Conservation (phyloP, 2,888 invertebrate genomes). For the Phyto melanocephala region DNA sequence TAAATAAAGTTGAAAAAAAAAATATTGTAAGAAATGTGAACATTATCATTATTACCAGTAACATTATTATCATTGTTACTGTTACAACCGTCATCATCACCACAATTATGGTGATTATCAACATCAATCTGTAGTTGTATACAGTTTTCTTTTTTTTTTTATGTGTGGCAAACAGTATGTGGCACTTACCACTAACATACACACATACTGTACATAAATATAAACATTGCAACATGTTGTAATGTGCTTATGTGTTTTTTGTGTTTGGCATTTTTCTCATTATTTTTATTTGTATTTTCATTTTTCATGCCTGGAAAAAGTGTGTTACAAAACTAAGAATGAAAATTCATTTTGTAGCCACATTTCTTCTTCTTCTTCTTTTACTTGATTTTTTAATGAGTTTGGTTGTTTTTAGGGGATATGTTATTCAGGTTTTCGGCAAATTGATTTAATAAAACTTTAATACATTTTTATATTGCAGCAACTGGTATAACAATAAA, state of each 20-base stretch:
- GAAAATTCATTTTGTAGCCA: constrained; percentile 30
- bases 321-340: constrained; percentile 50
- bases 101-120: constrained; percentile 54
- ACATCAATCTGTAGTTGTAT: constrained; percentile 49
- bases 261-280: constrained; percentile 65
- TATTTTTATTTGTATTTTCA: constrained; percentile 51
- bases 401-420: neutral
- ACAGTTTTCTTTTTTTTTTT: constrained; percentile 12
- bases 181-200: constrained; percentile 2
- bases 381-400: neutral
- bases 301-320: constrained; percentile 40
- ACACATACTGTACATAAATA: too few species aligned
- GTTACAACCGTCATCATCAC: constrained; percentile 50
- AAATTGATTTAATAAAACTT: too few species aligned
- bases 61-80: constrained; percentile 55
- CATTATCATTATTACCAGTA: constrained; percentile 53
- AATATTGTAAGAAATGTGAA: constrained; percentile 48
- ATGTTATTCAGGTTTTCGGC: too few species aligned
- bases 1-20: neutral
- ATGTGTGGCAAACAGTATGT: constrained; percentile 35
- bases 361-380: constrained; percentile 1
- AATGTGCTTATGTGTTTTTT: constrained; percentile 24
- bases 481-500: too few species aligned
- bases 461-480: too few species aligned
- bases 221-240: constrained; percentile 26